Evolutionary conservation across 2,888 invertebrate genomes (phyloP).

Genomic region (Tenthredo amoena): DNA sequence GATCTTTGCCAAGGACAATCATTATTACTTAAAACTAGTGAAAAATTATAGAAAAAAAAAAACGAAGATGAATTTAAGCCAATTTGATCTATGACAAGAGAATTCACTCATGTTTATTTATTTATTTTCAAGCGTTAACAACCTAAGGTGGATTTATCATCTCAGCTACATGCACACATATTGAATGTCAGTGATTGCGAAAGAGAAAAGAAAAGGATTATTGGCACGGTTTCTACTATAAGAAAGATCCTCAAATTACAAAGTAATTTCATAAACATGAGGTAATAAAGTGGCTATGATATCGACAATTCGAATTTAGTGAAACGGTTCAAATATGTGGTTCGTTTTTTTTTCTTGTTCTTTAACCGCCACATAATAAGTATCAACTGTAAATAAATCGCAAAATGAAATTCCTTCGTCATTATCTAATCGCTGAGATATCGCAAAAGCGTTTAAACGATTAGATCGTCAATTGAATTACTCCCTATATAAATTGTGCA

Average conservation of each 20-base stretch:
- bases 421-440: not conserved
- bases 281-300: not conserved
- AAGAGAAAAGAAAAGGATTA: not conserved
- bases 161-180: not conserved
- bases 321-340: not conserved
- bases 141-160: not conserved
- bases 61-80: not conserved
- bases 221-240: constrained; percentile 6
- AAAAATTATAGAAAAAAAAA: not conserved
- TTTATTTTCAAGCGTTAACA: not conserved
- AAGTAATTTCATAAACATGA: not conserved
- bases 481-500: constrained; percentile 17
- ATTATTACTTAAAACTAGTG: constrained; percentile 8
- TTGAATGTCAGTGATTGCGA: not conserved
- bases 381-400: not conserved
- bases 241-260: not conserved
- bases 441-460: not conserved
- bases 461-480: constrained; percentile 27
- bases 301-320: not conserved
- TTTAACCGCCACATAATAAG: not conserved
- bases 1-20: constrained; percentile 20
- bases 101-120: not conserved
- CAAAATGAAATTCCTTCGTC: constrained; percentile 8
- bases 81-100: constrained; percentile 6
- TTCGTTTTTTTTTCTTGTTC: not conserved